Conservation (phyloP, 2,113 vertebrate genomes). For the Spheniscus mendiculus region DNA sequence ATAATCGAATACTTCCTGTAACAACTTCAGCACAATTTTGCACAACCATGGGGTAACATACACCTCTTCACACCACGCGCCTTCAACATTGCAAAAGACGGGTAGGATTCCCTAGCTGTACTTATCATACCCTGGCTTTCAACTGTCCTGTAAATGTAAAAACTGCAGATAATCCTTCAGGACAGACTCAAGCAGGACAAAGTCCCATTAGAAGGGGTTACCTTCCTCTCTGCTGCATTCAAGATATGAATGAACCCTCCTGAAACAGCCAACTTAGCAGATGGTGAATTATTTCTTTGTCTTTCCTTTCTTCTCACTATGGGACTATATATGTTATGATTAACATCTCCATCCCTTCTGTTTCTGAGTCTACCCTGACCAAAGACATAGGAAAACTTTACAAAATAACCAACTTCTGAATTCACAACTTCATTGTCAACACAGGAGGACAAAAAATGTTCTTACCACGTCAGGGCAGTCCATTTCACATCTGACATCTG, state of each 20-base stretch:
- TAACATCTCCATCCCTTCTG: background rate
- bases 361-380: background rate
- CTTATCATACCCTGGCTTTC: background rate
- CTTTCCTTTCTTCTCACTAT: background rate
- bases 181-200: background rate
- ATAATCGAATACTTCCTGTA: rapidly evolving
- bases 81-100: background rate
- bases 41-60: background rate
- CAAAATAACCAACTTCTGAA: background rate
- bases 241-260: background rate
- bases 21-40: background rate
- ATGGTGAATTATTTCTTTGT: background rate
- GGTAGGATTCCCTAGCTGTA: background rate
- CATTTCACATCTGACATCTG: background rate
- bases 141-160: background rate
- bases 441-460: rapidly evolving
- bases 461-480: rapidly evolving
- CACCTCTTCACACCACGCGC: background rate
- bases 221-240: background rate
- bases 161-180: background rate
- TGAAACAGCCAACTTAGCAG: background rate
- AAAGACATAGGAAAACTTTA: background rate
- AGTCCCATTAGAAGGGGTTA: background rate
- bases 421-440: background rate
- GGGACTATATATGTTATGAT: rapidly evolving